A percentile compares a stretch with the other conserved stretches of the same genome.
Evolutionary conservation across 1,140 invertebrate genomes (phyloP).

Genomic region (Tribolium madens): DNA sequence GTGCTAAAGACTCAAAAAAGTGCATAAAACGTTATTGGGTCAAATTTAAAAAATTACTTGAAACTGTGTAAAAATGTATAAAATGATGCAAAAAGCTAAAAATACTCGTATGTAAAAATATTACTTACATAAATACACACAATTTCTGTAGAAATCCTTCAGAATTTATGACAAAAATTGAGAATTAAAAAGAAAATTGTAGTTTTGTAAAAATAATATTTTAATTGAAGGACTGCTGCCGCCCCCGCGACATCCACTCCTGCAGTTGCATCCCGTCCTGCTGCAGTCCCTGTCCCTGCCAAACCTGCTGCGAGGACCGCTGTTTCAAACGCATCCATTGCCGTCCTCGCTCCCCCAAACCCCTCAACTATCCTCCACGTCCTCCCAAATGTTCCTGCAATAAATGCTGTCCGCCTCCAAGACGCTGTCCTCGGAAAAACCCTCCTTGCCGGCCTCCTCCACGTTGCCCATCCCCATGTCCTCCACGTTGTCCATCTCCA

Average conservation of each 20-base stretch:
- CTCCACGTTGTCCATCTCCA: background rate
- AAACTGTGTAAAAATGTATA: no score
- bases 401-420: background rate
- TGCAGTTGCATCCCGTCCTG: constrained; percentile 54
- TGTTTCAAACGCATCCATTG: constrained; percentile 18
- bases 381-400: background rate
- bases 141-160: no score
- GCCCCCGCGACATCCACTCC: constrained; percentile 45
- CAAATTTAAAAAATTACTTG: no score
- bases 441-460: background rate
- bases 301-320: background rate
- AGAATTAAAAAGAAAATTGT: no score
- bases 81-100: no score
- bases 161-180: no score
- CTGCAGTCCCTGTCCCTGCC: background rate
- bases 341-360: background rate
- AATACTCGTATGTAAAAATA: no score
- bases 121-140: no score
- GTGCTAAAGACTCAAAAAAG: no score
- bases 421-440: constrained; percentile 3
- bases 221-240: constrained; percentile 26
- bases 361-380: constrained; percentile 19
- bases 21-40: no score
- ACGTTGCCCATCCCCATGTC: background rate
- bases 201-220: no score